A percentile compares a stretch with the other conserved stretches of the same genome.
Conservation (phyloP, 1,140 invertebrate species). For the Mesaphorura yosii region DNA sequence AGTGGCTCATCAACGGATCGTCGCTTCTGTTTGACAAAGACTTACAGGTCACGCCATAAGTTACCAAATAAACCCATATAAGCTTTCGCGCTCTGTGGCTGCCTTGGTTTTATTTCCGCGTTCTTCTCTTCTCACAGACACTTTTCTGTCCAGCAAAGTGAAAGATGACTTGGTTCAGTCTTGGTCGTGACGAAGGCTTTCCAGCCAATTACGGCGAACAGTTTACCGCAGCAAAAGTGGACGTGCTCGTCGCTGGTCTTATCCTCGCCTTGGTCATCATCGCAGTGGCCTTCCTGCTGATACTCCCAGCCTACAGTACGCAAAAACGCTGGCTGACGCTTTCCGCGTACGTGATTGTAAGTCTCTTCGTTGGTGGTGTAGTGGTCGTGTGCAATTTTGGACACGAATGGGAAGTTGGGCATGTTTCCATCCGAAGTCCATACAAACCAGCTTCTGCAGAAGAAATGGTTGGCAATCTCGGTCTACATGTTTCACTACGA, state of each 20-base stretch:
- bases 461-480: slow-evolving; percentile 43
- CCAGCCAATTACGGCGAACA: slow-evolving; percentile 43
- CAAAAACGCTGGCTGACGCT: slow-evolving; percentile 39
- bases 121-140: too few relatives aligned
- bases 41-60: too few relatives aligned
- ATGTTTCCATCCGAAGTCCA: slow-evolving; percentile 38
- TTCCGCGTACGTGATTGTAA: slow-evolving; percentile 24
- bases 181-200: slow-evolving; percentile 38
- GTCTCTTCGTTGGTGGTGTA: slow-evolving; percentile 41
- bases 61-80: too few relatives aligned
- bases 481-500: slow-evolving; percentile 45
- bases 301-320: slow-evolving; percentile 40
- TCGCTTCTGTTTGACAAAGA: too few relatives aligned
- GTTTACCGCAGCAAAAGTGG: slow-evolving; percentile 43
- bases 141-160: too few relatives aligned
- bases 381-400: slow-evolving; percentile 48
- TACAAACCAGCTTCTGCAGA: slow-evolving; percentile 44
- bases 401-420: slow-evolving; percentile 47
- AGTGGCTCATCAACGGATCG: too few relatives aligned
- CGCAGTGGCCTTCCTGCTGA: slow-evolving; percentile 38
- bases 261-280: slow-evolving; percentile 42
- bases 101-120: too few relatives aligned
- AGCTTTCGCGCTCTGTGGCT: too few relatives aligned
- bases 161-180: too few relatives aligned
- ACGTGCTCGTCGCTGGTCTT: slow-evolving; percentile 44